These are phyloP conservation scores for Panzeria rudis DNA, from an alignment of 2,888 invertebrate genomes.

Conservation along the genomic window DNA sequence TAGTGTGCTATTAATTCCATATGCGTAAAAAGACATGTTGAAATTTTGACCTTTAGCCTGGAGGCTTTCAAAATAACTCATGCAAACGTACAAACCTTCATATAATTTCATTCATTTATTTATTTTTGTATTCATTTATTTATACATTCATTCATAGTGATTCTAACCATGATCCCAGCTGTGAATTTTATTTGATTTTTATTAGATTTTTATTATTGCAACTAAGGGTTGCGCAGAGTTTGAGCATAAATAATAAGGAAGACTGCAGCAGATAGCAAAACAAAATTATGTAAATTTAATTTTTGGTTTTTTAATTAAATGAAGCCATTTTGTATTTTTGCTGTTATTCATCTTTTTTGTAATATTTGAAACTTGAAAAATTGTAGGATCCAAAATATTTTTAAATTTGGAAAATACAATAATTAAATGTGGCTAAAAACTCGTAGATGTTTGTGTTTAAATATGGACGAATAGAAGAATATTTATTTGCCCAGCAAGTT, in stretches of 20 bases:
- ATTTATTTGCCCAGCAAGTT: too few relatives aligned
- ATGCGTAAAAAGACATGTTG: conserved; percentile 45
- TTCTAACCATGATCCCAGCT: conserved; percentile 71
- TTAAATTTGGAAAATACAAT: not conserved
- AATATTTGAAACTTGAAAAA: not conserved
- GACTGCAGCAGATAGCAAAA: conserved; percentile 44
- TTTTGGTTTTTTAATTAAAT: conserved; percentile 65
- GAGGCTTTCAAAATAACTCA: conserved; percentile 26
- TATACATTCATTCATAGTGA: conserved; percentile 17
- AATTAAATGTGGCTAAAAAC: not conserved
- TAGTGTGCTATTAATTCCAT: conserved; percentile 58
- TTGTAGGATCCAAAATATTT: conserved; percentile 25
- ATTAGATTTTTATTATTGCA: conserved; percentile 66
- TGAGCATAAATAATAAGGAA: conserved; percentile 31
- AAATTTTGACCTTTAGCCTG: conserved; percentile 64
- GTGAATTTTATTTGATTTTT: conserved; percentile 75
- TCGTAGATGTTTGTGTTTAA: too few relatives aligned
- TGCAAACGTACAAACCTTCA: conserved; percentile 5
- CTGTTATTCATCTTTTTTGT: not conserved
- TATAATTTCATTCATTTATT: conserved; percentile 1
- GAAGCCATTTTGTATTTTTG: conserved; percentile 61
- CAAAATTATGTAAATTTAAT: conserved; percentile 29
- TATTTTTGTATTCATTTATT: not conserved
- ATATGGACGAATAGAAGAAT: too few relatives aligned
- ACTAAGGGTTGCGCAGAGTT: conserved; percentile 55